These are phyloP conservation scores for Porites divaricata DNA, from an alignment of 92 coral and sea anemone species.

Conservation along the genomic window DNA sequence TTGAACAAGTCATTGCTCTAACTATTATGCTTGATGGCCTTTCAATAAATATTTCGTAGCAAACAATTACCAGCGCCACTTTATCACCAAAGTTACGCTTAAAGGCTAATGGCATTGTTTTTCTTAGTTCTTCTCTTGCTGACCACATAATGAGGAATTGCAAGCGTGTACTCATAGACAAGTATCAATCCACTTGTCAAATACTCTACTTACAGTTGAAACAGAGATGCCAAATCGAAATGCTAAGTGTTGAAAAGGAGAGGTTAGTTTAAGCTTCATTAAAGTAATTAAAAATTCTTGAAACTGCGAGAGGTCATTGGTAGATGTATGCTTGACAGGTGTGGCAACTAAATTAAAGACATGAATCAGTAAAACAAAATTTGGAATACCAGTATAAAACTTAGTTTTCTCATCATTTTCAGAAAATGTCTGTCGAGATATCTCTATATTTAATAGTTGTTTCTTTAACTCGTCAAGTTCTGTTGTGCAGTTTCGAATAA, in stretches of 20 bases:
- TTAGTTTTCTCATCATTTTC: constrained; percentile 60
- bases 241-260: constrained; percentile 61
- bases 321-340: constrained; percentile 23
- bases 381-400: constrained; percentile 63
- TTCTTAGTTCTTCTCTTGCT: constrained; percentile 37
- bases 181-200: constrained; percentile 42
- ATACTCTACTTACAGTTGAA: constrained; percentile 49
- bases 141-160: constrained; percentile 47
- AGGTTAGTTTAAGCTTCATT: constrained; percentile 45
- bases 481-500: constrained; percentile 27
- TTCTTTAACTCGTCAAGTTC: constrained; percentile 52
- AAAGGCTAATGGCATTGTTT: constrained; percentile 61
- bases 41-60: constrained; percentile 3
- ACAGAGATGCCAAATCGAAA: constrained; percentile 52
- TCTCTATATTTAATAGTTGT: constrained; percentile 35
- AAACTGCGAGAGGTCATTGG: constrained; percentile 39
- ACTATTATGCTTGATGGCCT: constrained; percentile 15
- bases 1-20: constrained; percentile 20
- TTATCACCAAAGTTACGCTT: constrained; percentile 30
- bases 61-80: constrained; percentile 39
- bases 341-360: constrained; percentile 37
- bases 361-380: constrained; percentile 46
- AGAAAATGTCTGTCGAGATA: constrained; percentile 44
- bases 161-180: constrained; percentile 47
- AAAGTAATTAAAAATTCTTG: constrained; percentile 18